Evolutionary conservation across 2,113 vertebrate genomes (phyloP).

Genomic region (Anthoscopus minutus): DNA sequence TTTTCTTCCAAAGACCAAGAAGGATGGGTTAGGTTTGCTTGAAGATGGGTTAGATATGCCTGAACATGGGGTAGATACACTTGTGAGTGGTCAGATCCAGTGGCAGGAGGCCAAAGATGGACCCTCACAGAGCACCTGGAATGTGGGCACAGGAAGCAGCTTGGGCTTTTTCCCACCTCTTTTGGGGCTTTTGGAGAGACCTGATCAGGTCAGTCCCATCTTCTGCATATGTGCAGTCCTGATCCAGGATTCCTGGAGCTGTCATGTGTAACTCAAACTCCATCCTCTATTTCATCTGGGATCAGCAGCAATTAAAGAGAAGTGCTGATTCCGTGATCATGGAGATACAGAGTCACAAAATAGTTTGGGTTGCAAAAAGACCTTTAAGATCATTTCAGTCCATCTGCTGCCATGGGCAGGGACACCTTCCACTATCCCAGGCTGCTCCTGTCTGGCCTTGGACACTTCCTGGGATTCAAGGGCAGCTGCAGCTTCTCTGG

Average conservation of each 20-base stretch:
- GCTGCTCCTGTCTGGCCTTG: neutral
- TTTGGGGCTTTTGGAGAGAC: neutral
- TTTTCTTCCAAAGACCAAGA: neutral
- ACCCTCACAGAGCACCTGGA: neutral
- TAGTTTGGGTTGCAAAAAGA: neutral
- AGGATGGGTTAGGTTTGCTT: neutral
- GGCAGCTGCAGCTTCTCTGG: neutral
- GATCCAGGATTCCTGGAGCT: neutral
- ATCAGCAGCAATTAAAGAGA: neutral
- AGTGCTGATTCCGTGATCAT: accelerated
- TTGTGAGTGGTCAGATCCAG: neutral
- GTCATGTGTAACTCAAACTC: accelerated
- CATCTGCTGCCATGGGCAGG: neutral
- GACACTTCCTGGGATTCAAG: neutral
- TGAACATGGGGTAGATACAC: neutral
- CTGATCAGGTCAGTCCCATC: neutral
- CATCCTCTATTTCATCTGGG: neutral
- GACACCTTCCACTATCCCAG: neutral
- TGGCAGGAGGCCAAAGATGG: neutral
- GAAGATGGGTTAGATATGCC: neutral
- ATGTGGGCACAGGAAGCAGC: neutral
- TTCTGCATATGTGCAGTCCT: neutral
- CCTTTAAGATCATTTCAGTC: neutral
- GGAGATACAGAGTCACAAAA: accelerated
- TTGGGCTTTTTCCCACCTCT: neutral